phyloP scores from a whole-genome alignment of 1,140 invertebrate genomes.

The Hyposmocoma kahamanoa region DNA sequence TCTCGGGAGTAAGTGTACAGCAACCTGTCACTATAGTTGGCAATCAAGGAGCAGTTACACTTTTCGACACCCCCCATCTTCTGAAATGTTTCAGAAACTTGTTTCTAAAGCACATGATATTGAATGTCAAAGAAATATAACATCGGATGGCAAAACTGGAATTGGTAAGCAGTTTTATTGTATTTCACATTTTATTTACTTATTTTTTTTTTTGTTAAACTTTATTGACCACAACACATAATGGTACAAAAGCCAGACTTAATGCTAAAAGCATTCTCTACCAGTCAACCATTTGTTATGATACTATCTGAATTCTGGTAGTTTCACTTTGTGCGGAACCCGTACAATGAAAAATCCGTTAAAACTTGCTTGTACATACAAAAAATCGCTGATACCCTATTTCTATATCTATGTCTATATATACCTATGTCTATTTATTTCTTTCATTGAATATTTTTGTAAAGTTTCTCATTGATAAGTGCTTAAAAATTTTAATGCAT shows the following conservation, averaged over 20 bases:
- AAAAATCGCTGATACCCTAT: not conserved
- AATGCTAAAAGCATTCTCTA: too few relatives aligned
- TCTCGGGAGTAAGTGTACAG: constrained; percentile 8
- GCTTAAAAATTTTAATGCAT: not conserved
- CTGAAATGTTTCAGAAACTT: constrained; percentile 9
- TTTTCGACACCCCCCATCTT: not conserved
- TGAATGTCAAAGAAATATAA: constrained; percentile 6
- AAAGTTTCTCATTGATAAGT: not conserved
- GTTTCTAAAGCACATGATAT: constrained; percentile 18
- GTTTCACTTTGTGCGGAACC: not conserved
- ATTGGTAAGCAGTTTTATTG: constrained; percentile 1
- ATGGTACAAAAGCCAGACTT: too few relatives aligned
- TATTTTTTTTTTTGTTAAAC: too few relatives aligned
- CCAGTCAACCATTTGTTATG: too few relatives aligned
- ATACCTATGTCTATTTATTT: not conserved
- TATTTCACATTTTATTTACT: too few relatives aligned
- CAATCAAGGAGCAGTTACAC: not conserved
- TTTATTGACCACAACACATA: too few relatives aligned
- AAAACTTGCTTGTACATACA: not conserved
- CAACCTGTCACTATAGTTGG: constrained; percentile 9
- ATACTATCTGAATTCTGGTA: too few relatives aligned
- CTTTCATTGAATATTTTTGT: not conserved
- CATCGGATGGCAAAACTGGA: not conserved
- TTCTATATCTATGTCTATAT: not conserved
- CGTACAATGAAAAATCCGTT: not conserved